phyloP scores from a whole-genome alignment of 2,797 vertebrate species.

The Pitangus sulphuratus region DNA sequence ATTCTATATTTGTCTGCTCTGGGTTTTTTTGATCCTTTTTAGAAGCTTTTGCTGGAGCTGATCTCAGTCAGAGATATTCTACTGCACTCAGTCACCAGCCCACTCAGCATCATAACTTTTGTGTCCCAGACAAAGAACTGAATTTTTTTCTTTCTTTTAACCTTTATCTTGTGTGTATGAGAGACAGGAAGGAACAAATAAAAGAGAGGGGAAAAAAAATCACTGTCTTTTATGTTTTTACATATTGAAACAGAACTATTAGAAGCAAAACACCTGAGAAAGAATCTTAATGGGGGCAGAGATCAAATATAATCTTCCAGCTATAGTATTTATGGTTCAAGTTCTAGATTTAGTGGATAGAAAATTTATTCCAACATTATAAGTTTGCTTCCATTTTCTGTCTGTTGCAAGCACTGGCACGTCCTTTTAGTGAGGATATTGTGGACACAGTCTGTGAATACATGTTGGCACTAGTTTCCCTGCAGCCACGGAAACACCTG shows the following conservation, averaged over 20 bases:
- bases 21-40: neutral
- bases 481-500: slow-evolving; percentile 71
- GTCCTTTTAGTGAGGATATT: neutral
- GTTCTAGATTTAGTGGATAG: slow-evolving; percentile 53
- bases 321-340: slow-evolving; percentile 57
- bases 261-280: slow-evolving; percentile 34
- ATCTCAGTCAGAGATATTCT: neutral
- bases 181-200: neutral
- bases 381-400: slow-evolving; percentile 58
- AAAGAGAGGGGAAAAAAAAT: neutral
- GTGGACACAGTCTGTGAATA: neutral
- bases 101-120: neutral
- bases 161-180: neutral
- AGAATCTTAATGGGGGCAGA: slow-evolving; percentile 44
- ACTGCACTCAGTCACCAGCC: neutral
- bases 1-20: neutral
- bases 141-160: slow-evolving; percentile 1
- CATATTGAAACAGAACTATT: slow-evolving; percentile 6
- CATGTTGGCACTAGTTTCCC: slow-evolving; percentile 39
- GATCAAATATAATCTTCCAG: slow-evolving; percentile 71
- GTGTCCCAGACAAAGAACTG: neutral
- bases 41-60: neutral
- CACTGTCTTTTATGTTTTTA: neutral
- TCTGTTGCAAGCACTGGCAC: slow-evolving; percentile 46
- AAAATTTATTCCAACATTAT: slow-evolving; percentile 53